A percentile compares a stretch with the other conserved stretches of the same genome.
Evolutionary conservation across 2,113 vertebrate genomes (phyloP).

Genomic region (Charina bottae): DNA sequence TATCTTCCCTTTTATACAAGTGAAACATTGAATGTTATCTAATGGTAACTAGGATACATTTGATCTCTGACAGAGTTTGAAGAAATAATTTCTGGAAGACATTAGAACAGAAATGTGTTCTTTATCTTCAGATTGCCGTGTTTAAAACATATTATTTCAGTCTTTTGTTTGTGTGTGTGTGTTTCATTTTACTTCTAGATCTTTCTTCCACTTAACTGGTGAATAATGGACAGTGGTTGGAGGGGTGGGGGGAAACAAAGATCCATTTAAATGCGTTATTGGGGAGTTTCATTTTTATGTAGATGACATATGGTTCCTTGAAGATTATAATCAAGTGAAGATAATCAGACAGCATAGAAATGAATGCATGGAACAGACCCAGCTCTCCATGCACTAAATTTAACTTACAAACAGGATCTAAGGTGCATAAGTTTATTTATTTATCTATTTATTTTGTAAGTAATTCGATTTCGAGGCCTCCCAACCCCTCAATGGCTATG

Average conservation of each 20-base stretch:
- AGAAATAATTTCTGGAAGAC: background rate
- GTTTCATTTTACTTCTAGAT: background rate
- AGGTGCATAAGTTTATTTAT: background rate
- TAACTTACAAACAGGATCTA: background rate
- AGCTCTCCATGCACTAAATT: background rate
- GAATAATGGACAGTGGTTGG: background rate
- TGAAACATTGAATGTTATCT: background rate
- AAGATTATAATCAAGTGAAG: background rate
- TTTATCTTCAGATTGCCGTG: background rate
- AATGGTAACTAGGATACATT: conserved; percentile 11
- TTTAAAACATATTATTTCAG: background rate
- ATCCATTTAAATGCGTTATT: background rate
- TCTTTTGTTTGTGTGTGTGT: background rate
- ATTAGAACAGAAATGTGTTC: background rate
- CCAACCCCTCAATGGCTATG: background rate
- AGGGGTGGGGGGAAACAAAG: background rate
- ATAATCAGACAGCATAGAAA: background rate
- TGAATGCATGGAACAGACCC: background rate
- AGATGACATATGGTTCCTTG: background rate
- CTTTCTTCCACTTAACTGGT: background rate
- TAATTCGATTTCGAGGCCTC: background rate
- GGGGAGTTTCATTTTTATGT: background rate
- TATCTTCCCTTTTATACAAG: background rate
- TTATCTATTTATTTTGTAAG: background rate
- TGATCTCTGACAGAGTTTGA: conserved; percentile 1